phyloP scores from a whole-genome alignment of 2,797 vertebrate species.

The Astyanax mexicanus region DNA sequence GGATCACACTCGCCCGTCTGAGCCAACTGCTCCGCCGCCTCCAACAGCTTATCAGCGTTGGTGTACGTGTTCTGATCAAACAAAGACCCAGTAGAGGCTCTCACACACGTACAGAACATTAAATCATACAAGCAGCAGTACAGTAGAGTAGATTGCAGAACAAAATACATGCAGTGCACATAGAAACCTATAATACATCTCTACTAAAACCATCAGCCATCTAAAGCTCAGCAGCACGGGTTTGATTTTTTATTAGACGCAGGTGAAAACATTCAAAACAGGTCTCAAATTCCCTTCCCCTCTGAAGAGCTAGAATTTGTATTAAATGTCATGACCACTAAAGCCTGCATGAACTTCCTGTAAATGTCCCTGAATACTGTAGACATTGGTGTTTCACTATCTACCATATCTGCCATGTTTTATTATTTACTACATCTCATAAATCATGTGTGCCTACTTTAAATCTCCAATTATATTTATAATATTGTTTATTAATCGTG shows the following conservation, averaged over 20 bases:
- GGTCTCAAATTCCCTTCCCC: neutral
- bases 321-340: neutral
- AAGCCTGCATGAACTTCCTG: neutral
- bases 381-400: neutral
- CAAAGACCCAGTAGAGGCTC: neutral
- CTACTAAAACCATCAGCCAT: neutral
- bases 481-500: too few relatives aligned
- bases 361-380: too few relatives aligned
- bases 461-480: too few relatives aligned
- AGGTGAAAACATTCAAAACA: neutral
- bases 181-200: neutral
- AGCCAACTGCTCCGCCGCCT: conserved; percentile 96
- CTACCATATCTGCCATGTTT: too few relatives aligned
- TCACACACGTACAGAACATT: neutral
- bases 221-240: neutral
- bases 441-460: too few relatives aligned
- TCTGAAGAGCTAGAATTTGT: neutral
- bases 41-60: conserved; percentile 95
- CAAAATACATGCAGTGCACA: neutral
- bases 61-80: conserved; percentile 93
- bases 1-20: conserved; percentile 98
- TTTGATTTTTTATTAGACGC: neutral
- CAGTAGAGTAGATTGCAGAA: neutral
- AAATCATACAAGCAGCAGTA: neutral
- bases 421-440: too few relatives aligned